Conservation (phyloP, 2,113 vertebrate species). For the Lepus europaeus region DNA sequence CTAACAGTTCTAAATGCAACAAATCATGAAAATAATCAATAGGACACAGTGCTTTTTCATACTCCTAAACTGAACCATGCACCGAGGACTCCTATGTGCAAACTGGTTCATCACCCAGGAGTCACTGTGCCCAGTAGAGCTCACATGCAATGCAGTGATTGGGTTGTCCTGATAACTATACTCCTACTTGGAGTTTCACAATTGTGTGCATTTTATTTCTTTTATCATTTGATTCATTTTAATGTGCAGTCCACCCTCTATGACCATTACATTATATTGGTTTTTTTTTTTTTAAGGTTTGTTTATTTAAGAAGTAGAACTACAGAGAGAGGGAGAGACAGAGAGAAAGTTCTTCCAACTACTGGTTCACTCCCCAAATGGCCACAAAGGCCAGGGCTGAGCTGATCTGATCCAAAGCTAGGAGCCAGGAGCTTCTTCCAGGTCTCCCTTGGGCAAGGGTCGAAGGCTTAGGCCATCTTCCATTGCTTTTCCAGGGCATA, state of each 20-base stretch:
- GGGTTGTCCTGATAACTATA: not conserved
- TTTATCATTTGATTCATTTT: conserved; percentile 45
- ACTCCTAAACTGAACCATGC: not conserved
- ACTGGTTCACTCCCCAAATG: no score
- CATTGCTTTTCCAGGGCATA: no score
- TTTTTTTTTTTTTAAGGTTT: not conserved
- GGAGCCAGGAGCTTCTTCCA: no score
- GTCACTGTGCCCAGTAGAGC: not conserved
- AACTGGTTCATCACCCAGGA: not conserved
- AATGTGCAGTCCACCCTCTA: not conserved
- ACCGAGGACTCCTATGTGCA: not conserved
- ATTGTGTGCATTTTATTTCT: conserved; percentile 5
- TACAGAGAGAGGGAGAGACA: no score
- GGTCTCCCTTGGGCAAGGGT: no score
- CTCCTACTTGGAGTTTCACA: not conserved
- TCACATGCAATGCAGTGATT: not conserved
- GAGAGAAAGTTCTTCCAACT: no score
- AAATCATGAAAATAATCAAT: not conserved
- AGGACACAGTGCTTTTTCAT: not conserved
- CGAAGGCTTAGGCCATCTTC: no score
- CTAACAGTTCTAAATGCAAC: not conserved
- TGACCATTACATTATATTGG: not conserved
- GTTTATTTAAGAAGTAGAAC: no score
- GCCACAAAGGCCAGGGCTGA: no score
- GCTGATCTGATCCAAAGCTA: no score